Conservation (phyloP, 1,140 invertebrate species). For the Chironomus striatipennis region DNA sequence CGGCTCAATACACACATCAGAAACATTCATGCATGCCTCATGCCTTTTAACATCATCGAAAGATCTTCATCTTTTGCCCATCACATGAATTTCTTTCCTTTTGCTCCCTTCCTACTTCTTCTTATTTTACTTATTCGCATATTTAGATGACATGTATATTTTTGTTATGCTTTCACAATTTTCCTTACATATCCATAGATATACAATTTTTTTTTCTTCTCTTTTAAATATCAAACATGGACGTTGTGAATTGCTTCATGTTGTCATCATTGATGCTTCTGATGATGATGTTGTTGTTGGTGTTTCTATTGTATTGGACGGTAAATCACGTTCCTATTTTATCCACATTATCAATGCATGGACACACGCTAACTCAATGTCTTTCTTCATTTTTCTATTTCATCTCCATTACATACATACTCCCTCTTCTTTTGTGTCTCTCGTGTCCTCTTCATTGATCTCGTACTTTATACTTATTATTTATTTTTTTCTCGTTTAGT, state of each 20-base stretch:
- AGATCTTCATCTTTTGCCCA: not conserved
- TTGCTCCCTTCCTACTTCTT: too few species aligned
- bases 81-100: not conserved
- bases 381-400: too few species aligned
- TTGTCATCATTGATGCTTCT: too few species aligned
- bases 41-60: not conserved
- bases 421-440: too few species aligned
- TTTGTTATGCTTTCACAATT: not conserved
- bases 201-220: not conserved
- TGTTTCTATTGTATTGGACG: not conserved
- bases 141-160: not conserved
- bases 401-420: too few species aligned
- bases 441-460: too few species aligned
- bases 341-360: conserved; percentile 1
- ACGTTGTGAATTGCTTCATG: too few species aligned
- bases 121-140: too few species aligned
- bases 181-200: not conserved
- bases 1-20: conserved; percentile 20
- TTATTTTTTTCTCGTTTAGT: too few species aligned
- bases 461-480: too few species aligned
- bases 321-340: not conserved
- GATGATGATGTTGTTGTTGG: too few species aligned
- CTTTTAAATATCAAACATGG: too few species aligned
- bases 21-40: conserved; percentile 14
- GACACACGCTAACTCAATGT: not conserved